Conservation (phyloP, 2,113 vertebrate genomes). For the Hippopotamus amphibius region DNA sequence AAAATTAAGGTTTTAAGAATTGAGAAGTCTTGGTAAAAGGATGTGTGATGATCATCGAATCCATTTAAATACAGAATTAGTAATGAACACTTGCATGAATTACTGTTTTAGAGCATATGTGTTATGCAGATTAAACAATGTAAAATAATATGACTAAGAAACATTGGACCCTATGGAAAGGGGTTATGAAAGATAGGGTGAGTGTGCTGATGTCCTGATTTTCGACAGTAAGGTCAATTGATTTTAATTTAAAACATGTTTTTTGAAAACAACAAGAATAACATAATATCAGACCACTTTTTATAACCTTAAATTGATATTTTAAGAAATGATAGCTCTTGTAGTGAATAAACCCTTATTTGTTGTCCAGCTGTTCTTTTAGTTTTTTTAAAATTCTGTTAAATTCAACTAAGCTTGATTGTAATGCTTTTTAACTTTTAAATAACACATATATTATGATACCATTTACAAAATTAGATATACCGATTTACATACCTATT, state of each 20-base stretch:
- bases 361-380: background rate
- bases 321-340: conserved; percentile 2
- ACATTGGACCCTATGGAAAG: background rate
- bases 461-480: background rate
- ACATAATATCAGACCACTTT: background rate
- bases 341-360: background rate
- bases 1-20: background rate
- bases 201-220: background rate
- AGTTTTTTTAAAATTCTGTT: background rate
- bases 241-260: conserved; percentile 18
- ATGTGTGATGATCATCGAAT: background rate
- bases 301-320: background rate
- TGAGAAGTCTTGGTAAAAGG: background rate
- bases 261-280: conserved; percentile 5
- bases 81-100: background rate
- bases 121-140: background rate
- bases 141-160: background rate
- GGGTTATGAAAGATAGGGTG: background rate
- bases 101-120: background rate
- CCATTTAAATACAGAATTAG: background rate
- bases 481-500: background rate
- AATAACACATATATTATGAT: background rate
- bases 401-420: background rate
- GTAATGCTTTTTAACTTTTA: background rate
- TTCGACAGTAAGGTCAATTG: background rate